Evolutionary conservation across 2,888 invertebrate genomes (phyloP).

Genomic region (Elegia similella): DNA sequence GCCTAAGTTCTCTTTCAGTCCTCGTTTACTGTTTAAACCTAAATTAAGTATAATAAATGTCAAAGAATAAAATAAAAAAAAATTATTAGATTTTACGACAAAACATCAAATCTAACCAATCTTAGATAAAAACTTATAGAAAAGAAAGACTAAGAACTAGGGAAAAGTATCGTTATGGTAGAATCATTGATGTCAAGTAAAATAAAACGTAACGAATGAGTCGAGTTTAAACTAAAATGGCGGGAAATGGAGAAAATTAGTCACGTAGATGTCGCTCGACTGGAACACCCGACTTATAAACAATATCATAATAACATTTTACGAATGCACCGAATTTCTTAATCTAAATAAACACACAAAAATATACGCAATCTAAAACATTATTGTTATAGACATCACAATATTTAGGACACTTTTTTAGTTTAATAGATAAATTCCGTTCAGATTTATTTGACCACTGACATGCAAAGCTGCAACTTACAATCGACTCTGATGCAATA

Average conservation of each 20-base stretch:
- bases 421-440: constrained; percentile 75
- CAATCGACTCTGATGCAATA: too few relatives aligned
- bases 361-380: constrained; percentile 77
- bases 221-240: not conserved
- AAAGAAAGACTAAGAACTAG: constrained; percentile 40
- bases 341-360: constrained; percentile 78
- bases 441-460: constrained; percentile 21
- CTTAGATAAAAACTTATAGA: constrained; percentile 33
- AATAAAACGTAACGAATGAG: constrained; percentile 9
- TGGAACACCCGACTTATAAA: constrained; percentile 21
- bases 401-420: constrained; percentile 70
- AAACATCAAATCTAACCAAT: constrained; percentile 39
- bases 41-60: constrained; percentile 51
- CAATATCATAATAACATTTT: constrained; percentile 64
- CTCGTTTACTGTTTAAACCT: constrained; percentile 49
- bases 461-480: too few relatives aligned
- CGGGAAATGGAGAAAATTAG: constrained; percentile 1
- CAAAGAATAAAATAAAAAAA: constrained; percentile 62
- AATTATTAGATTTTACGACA: constrained; percentile 45
- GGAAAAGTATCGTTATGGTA: constrained; percentile 29
- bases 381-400: constrained; percentile 81
- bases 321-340: constrained; percentile 67
- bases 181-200: constrained; percentile 25
- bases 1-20: constrained; percentile 51
- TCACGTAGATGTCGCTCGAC: constrained; percentile 2